Conservation (phyloP, 1,140 invertebrate species). For the Oscheius sp. region DNA sequence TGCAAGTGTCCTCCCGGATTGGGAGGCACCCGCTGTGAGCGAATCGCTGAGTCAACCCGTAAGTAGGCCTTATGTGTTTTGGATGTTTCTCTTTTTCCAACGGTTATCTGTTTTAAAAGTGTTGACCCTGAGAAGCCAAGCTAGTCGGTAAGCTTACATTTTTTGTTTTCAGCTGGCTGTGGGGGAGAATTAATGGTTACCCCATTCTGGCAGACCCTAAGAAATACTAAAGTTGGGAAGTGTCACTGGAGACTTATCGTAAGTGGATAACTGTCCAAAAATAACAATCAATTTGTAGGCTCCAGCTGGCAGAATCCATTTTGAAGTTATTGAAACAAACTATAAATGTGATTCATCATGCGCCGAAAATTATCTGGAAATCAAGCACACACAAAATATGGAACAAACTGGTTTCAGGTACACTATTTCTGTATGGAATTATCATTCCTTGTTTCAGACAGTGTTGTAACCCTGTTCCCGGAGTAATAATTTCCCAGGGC, state of each 20-base stretch:
- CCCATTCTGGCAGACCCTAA: conserved; percentile 30
- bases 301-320: conserved; percentile 28
- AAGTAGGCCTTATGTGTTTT: conserved; percentile 2
- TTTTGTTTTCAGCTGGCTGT: conserved; percentile 37
- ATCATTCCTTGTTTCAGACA: conserved; percentile 25
- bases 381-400: conserved; percentile 34
- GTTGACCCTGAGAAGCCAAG: too few relatives aligned
- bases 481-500: conserved; percentile 22
- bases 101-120: conserved; percentile 10
- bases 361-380: conserved; percentile 41
- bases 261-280: conserved; percentile 8
- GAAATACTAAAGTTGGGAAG: conserved; percentile 23
- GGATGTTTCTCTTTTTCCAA: neutral
- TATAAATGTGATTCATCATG: conserved; percentile 41
- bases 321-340: conserved; percentile 40
- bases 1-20: conserved; percentile 40
- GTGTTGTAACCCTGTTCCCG: conserved; percentile 39
- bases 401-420: conserved; percentile 44
- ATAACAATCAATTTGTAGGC: conserved; percentile 35
- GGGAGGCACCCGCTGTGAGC: conserved; percentile 32
- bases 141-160: neutral
- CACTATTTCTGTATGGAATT: neutral
- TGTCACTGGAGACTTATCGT: conserved; percentile 36
- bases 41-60: conserved; percentile 27
- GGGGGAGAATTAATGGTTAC: conserved; percentile 39